Conservation (phyloP, 2,888 invertebrate species). For the Eristalis tenax region DNA sequence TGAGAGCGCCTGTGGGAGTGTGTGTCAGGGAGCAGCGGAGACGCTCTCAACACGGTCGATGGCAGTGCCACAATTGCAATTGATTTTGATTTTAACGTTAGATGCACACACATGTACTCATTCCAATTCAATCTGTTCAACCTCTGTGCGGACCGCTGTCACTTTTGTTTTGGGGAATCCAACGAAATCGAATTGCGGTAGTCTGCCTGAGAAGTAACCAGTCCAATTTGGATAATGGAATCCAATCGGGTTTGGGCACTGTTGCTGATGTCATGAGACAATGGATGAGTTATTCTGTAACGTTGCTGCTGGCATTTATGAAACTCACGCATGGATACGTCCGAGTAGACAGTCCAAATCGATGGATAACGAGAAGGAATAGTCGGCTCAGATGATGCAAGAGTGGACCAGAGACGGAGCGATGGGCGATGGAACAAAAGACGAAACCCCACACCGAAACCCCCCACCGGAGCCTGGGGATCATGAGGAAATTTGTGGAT, state of each 20-base stretch:
- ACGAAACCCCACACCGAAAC: not conserved
- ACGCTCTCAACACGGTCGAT: not conserved
- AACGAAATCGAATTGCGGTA: not conserved
- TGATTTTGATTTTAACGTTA: not conserved
- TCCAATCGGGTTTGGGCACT: not conserved
- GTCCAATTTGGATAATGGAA: not conserved
- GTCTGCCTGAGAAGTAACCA: too few relatives aligned
- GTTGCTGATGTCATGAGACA: not conserved
- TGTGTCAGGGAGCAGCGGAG: not conserved
- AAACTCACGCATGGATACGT: not conserved
- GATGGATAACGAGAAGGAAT: not conserved
- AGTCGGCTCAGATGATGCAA: not conserved
- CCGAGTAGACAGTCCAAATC: not conserved
- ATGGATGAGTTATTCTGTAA: not conserved
- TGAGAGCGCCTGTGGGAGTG: too few relatives aligned
- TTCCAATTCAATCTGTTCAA: too few relatives aligned
- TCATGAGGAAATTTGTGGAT: not conserved
- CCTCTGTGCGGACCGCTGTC: not conserved
- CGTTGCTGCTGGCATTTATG: not conserved
- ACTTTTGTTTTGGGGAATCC: not conserved
- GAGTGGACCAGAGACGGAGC: not conserved
- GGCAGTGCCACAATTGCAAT: not conserved
- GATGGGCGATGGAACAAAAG: not conserved
- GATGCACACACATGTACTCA: not conserved
- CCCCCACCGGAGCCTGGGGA: not conserved